Base-by-base conservation (phyloP, 2,113 vertebrate genomes). In the Chaetorhynchus papuensis region DNA sequence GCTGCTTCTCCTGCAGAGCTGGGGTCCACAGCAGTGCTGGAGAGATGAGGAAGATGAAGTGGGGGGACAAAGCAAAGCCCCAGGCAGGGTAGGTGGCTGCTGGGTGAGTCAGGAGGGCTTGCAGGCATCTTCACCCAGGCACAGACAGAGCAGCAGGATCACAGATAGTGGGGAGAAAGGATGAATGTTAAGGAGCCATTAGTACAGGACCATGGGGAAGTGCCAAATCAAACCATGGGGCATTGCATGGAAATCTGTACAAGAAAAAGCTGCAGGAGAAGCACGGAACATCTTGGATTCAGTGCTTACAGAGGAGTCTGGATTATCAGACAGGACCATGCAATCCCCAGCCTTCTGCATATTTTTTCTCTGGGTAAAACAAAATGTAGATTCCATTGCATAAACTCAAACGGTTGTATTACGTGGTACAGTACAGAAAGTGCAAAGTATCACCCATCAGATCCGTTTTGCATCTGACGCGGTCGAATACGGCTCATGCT, bases 391-490 rank as follows among this genome's bases (percentile, higher is more conserved):
- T 95, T 83, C 75, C 49, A 87, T 94, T 91, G 95, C 89, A 92
- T 92, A 93, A 95, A 84, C 83, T 77, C 87, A 47, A 44, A 81
- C 19, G 2, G 63, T 30, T 89, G 93, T 49, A 87, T 88, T 79
- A 23, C 52, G 92, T 76, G 85, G 91, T 86, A 96, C 59, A 94
- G 96, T 94, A 82, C 35, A 87, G 93, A 93, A 92, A 96, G 94
- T 94, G 96, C 96, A 95, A 80, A 93, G 35, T 96, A n/a, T 49
- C 39, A 47, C 80, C 94, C 92, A 94, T 93, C 93, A 92, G 96
- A 93, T 11, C 15, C 26, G 80, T 47, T 93, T 53, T 22, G 21
- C 56, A 69, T 87, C 96, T 93, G 96, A 96, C 30, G 75, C 2
- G 63, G 91, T 92, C 94, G 85, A 93, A 50, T 72, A 89, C 57